Percentiles rank a stretch among this genome's conserved stretches.
phyloP scores from a whole-genome alignment of 1,140 invertebrate genomes.

The Dreissena polymorpha region DNA sequence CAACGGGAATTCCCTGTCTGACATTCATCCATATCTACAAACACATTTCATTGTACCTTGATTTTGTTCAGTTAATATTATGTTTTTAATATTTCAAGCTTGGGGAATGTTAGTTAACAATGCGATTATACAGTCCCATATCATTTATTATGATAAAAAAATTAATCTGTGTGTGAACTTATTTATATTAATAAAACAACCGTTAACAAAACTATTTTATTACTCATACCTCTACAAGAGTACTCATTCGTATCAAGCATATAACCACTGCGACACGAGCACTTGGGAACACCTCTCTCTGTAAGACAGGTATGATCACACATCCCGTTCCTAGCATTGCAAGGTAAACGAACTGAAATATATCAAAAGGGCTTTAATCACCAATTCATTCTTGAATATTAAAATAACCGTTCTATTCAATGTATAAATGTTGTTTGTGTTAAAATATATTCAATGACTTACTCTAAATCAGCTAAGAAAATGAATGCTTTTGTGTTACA shows the following conservation, averaged over 20 bases:
- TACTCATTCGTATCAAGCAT: background rate
- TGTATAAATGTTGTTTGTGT: too few species aligned
- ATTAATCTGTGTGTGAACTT: background rate
- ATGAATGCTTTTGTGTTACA: too few species aligned
- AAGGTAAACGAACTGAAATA: background rate
- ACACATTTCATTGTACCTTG: background rate
- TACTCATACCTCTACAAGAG: conserved; percentile 20
- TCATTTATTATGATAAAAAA: background rate
- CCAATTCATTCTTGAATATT: too few species aligned
- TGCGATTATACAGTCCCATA: background rate
- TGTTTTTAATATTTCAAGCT: background rate
- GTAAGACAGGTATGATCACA: conserved; percentile 32
- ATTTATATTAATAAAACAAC: too few species aligned
- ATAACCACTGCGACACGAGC: conserved; percentile 3
- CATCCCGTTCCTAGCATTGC: background rate
- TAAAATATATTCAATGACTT: too few species aligned
- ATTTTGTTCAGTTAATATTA: background rate
- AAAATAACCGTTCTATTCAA: too few species aligned
- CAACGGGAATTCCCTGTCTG: background rate
- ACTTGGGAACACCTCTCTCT: conserved; percentile 14
- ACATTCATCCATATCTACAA: conserved; percentile 5
- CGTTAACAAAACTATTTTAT: too few species aligned
- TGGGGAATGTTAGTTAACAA: background rate
- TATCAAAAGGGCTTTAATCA: too few species aligned
- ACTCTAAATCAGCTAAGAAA: too few species aligned